phyloP scores from a whole-genome alignment of 2,113 vertebrate species.

The Laticauda laticaudata region DNA sequence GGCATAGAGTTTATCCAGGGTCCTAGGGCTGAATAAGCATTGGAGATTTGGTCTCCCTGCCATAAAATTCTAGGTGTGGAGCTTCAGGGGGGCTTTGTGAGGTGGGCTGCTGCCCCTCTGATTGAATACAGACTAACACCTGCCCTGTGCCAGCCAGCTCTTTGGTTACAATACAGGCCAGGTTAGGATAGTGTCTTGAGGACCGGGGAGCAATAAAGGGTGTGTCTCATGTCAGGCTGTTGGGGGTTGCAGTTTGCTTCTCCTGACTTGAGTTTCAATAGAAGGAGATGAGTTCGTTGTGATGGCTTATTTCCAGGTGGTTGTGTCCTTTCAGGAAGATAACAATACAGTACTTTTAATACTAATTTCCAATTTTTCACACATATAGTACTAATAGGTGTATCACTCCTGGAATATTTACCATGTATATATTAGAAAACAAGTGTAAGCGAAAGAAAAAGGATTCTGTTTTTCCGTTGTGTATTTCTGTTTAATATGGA shows the following conservation, averaged over 20 bases:
- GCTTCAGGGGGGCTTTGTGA: neutral
- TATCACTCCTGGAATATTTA: conserved; percentile 45
- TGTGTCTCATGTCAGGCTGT: neutral
- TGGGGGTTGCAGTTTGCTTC: neutral
- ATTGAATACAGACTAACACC: neutral
- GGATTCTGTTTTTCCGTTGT: conserved; percentile 33
- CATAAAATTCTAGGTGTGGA: neutral
- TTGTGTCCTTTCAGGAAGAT: neutral
- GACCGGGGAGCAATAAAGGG: too few relatives aligned
- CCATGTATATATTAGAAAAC: conserved; percentile 36
- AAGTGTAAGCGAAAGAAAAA: conserved; percentile 29
- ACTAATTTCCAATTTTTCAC: neutral
- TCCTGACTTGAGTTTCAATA: neutral
- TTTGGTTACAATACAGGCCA: neutral
- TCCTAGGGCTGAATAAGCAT: neutral
- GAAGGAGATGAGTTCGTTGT: neutral
- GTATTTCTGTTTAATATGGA: conserved; percentile 54
- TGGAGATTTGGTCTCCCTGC: neutral
- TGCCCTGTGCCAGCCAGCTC: neutral
- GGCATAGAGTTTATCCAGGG: neutral
- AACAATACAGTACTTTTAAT: neutral
- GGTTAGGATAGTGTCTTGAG: neutral
- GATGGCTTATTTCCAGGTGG: neutral
- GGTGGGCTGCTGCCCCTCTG: neutral
- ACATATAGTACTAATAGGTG: conserved; percentile 21